A percentile compares a stretch with the other conserved stretches of the same genome.
Conservation (phyloP, 2,113 vertebrate genomes). For the Campylomormyrus tamandua region DNA sequence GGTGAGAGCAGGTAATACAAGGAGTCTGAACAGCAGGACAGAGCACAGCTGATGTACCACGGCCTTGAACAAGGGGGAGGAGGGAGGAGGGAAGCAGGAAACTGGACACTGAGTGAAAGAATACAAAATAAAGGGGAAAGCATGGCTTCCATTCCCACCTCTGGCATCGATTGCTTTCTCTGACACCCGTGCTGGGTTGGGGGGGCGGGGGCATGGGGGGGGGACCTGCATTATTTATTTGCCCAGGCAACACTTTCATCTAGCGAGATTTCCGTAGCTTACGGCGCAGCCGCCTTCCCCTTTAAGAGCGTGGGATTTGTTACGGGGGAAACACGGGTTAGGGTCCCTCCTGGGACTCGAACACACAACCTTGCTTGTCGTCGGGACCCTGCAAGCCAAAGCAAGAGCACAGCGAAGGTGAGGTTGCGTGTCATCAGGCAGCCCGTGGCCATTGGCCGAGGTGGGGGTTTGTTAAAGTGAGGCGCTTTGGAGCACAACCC, state of each 20-base stretch:
- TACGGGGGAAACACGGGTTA: background rate
- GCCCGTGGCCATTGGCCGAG: background rate
- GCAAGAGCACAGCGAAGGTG: background rate
- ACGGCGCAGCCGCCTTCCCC: no score
- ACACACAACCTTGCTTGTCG: background rate
- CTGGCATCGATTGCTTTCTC: background rate
- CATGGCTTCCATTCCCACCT: background rate
- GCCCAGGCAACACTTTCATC: background rate
- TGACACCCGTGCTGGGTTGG: background rate
- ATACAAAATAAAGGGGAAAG: background rate
- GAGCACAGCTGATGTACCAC: background rate
- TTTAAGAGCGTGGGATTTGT: background rate
- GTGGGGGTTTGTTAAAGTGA: background rate
- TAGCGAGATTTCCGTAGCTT: background rate
- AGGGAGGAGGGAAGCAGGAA: background rate
- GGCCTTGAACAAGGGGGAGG: background rate
- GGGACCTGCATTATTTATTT: slow-evolving; percentile 9
- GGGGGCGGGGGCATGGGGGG: background rate
- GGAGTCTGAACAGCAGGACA: background rate
- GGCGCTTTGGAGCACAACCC: background rate
- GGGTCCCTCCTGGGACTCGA: background rate
- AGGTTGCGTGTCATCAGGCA: background rate
- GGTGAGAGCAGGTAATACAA: background rate
- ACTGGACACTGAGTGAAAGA: background rate
- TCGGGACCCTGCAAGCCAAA: background rate